Conservation (phyloP, 2,797 vertebrate genomes). For the Denticeps clupeoides region DNA sequence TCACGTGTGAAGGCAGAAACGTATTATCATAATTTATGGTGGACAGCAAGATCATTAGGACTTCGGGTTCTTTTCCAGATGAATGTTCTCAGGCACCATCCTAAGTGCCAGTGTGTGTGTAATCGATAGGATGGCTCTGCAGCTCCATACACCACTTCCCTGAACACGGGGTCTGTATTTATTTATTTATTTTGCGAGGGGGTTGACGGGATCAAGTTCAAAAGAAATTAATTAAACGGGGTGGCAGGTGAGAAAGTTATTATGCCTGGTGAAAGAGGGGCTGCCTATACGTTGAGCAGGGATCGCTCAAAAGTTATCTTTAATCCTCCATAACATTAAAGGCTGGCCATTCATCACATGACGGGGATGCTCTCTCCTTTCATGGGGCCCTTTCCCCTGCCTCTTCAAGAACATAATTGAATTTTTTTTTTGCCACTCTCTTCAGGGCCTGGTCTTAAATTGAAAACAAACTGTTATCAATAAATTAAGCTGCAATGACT, state of each 20-base stretch:
- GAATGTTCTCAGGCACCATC: slow-evolving; percentile 70
- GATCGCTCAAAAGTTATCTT: slow-evolving; percentile 66
- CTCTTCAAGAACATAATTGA: slow-evolving; percentile 55
- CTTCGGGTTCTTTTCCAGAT: slow-evolving; percentile 80
- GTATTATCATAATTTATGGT: slow-evolving; percentile 91
- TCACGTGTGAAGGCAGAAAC: slow-evolving; percentile 37
- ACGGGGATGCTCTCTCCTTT: slow-evolving; percentile 54
- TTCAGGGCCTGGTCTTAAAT: slow-evolving; percentile 41
- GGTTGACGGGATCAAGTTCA: slow-evolving; percentile 75
- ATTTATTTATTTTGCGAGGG: slow-evolving; percentile 59
- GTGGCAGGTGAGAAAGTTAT: slow-evolving; percentile 70
- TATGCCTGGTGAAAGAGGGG: slow-evolving; percentile 61
- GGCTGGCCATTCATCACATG: slow-evolving; percentile 65
- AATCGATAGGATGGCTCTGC: slow-evolving; percentile 62
- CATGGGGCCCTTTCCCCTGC: slow-evolving; percentile 50
- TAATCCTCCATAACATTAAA: slow-evolving; percentile 69
- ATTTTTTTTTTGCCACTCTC: slow-evolving; percentile 37
- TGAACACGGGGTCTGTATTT: slow-evolving; percentile 33
- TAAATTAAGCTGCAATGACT: slow-evolving; percentile 49
- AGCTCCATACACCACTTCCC: slow-evolving; percentile 41
- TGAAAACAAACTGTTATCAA: slow-evolving; percentile 51
- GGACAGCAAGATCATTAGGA: slow-evolving; percentile 83
- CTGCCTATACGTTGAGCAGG: slow-evolving; percentile 56
- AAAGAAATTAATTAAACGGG: slow-evolving; percentile 85
- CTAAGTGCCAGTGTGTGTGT: slow-evolving; percentile 53